Percentiles rank a stretch among this genome's conserved stretches.
These are phyloP conservation scores for Papilio polyxenes DNA, from an alignment of 1,140 invertebrate species.

Conservation along the genomic window DNA sequence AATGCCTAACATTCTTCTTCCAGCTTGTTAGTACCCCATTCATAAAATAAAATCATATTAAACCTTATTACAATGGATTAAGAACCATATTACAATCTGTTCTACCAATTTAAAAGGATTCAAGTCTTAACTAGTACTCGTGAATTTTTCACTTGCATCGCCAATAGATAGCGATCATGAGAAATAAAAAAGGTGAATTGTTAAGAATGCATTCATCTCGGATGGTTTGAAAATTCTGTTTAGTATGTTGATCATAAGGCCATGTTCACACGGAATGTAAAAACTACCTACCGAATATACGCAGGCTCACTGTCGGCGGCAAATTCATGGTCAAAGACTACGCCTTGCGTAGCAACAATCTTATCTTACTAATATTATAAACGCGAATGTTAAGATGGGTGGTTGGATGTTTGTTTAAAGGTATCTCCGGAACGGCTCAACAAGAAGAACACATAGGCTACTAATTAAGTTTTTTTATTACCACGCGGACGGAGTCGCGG, in stretches of 20 bases:
- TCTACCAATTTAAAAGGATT: constrained; percentile 16
- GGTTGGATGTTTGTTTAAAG: too few relatives aligned
- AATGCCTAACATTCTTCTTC: constrained; percentile 47
- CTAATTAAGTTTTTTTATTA: too few relatives aligned
- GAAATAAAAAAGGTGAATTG: constrained; percentile 33
- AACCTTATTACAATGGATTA: constrained; percentile 37
- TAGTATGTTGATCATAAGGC: neutral
- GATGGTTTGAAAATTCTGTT: constrained; percentile 10
- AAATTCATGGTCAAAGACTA: too few relatives aligned
- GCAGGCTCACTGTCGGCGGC: too few relatives aligned
- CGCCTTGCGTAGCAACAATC: too few relatives aligned
- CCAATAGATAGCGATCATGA: constrained; percentile 16
- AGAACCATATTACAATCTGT: constrained; percentile 13
- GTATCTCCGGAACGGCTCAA: too few relatives aligned
- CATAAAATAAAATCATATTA: constrained; percentile 7
- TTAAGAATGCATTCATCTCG: constrained; percentile 26
- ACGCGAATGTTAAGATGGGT: too few relatives aligned
- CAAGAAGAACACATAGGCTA: too few relatives aligned
- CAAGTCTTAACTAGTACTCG: constrained; percentile 27
- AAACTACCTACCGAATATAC: too few relatives aligned
- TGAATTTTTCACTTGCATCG: constrained; percentile 37
- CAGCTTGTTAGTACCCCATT: constrained; percentile 52
- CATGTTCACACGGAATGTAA: too few relatives aligned
- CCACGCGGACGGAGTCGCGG: too few relatives aligned
- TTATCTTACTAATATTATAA: too few relatives aligned